These are phyloP conservation scores for Eudemis profundana DNA, from an alignment of 2,888 invertebrate species.

Conservation along the genomic window DNA sequence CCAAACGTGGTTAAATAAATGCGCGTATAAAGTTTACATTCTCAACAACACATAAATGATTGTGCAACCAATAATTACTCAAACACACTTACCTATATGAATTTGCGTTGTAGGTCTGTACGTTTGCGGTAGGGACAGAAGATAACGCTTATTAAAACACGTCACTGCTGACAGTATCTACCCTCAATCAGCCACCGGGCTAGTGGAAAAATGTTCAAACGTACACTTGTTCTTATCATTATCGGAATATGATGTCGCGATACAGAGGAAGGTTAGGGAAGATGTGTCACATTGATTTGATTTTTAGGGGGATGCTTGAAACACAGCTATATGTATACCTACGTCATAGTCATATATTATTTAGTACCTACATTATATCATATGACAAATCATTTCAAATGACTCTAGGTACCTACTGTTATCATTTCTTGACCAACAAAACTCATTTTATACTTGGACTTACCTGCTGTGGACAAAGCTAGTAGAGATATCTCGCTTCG, in stretches of 20 bases:
- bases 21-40: not conserved
- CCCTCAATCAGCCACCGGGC: slow-evolving; percentile 68
- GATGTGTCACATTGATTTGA: slow-evolving; percentile 30
- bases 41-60: not conserved
- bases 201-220: slow-evolving; percentile 68
- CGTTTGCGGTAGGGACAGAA: slow-evolving; percentile 55
- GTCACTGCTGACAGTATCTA: slow-evolving; percentile 80
- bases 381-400: too few relatives aligned
- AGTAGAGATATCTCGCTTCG: too few relatives aligned
- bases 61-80: slow-evolving; percentile 31
- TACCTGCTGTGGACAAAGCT: too few relatives aligned
- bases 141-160: slow-evolving; percentile 82
- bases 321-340: slow-evolving; percentile 2
- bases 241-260: slow-evolving; percentile 35
- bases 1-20: not conserved
- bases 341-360: too few relatives aligned
- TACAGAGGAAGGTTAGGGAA: slow-evolving; percentile 39
- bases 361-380: too few relatives aligned
- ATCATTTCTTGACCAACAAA: too few relatives aligned
- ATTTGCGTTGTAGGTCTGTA: not conserved
- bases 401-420: too few relatives aligned
- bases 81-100: slow-evolving; percentile 8
- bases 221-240: slow-evolving; percentile 43
- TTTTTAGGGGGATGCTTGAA: slow-evolving; percentile 13
- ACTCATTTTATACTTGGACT: too few relatives aligned